Conservation (phyloP, 2,888 invertebrate genomes). For the Bombylius discolor region DNA sequence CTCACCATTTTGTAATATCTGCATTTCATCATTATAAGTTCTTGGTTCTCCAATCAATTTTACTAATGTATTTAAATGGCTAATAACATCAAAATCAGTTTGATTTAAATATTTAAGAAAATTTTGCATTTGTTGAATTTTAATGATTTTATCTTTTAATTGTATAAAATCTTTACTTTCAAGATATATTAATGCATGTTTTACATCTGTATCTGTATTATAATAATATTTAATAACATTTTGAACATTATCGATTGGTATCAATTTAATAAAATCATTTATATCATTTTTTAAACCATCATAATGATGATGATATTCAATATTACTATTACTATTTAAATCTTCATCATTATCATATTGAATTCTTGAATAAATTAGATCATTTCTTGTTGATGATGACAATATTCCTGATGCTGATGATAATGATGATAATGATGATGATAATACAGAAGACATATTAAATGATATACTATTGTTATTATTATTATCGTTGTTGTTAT, state of each 20-base stretch:
- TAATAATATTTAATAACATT: conserved; percentile 26
- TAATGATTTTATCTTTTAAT: conserved; percentile 23
- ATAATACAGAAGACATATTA: neutral
- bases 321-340: neutral
- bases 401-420: too few relatives aligned
- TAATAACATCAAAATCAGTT: conserved; percentile 29
- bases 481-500: neutral
- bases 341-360: neutral
- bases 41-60: conserved; percentile 19
- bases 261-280: conserved; percentile 27
- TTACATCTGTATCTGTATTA: conserved; percentile 28
- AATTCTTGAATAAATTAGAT: neutral
- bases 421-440: neutral
- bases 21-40: conserved; percentile 2
- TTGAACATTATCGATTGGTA: conserved; percentile 27
- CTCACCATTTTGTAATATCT: conserved; percentile 3
- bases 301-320: neutral
- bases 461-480: neutral
- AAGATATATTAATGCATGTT: conserved; percentile 26
- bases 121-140: conserved; percentile 25
- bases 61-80: conserved; percentile 21
- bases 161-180: conserved; percentile 22
- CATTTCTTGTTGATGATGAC: neutral
- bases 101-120: conserved; percentile 28
- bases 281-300: conserved; percentile 24